phyloP scores from a whole-genome alignment of 2,797 vertebrate species.

The Bradypodion pumilum region DNA sequence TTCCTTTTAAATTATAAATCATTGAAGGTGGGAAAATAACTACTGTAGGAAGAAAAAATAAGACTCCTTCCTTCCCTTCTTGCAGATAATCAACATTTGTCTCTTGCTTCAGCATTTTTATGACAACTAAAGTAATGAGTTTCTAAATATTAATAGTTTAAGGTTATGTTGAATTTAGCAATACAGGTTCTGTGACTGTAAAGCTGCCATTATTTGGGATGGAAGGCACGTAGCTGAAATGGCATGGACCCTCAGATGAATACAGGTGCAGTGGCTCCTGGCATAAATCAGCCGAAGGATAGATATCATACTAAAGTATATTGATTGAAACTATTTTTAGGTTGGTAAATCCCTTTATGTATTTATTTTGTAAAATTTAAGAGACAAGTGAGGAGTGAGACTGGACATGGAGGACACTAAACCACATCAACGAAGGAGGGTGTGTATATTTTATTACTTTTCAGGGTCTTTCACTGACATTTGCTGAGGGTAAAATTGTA shows the following conservation, averaged over 20 bases:
- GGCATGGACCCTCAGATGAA: no score
- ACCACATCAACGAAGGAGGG: no score
- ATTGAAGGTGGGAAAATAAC: conserved; percentile 44
- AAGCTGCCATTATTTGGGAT: no score
- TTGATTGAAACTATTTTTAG: background rate
- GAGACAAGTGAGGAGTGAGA: background rate
- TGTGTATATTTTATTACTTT: no score
- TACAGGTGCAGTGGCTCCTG: background rate
- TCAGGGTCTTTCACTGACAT: no score
- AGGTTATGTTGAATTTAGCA: conserved; percentile 40
- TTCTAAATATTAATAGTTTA: conserved; percentile 52
- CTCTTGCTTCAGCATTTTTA: conserved; percentile 49
- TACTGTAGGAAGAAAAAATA: conserved; percentile 30
- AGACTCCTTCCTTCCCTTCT: conserved; percentile 6
- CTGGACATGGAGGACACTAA: no score
- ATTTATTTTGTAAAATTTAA: background rate
- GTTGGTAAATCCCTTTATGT: background rate
- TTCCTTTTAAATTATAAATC: conserved; percentile 28
- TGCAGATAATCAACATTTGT: conserved; percentile 16
- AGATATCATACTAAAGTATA: background rate
- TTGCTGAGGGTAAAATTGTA: no score
- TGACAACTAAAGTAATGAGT: conserved; percentile 39
- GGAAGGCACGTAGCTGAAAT: no score
- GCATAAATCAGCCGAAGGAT: background rate
- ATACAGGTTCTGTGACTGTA: no score